Evolutionary conservation across 2,888 invertebrate species (phyloP).

Genomic region (Sinotaia quadrata): DNA sequence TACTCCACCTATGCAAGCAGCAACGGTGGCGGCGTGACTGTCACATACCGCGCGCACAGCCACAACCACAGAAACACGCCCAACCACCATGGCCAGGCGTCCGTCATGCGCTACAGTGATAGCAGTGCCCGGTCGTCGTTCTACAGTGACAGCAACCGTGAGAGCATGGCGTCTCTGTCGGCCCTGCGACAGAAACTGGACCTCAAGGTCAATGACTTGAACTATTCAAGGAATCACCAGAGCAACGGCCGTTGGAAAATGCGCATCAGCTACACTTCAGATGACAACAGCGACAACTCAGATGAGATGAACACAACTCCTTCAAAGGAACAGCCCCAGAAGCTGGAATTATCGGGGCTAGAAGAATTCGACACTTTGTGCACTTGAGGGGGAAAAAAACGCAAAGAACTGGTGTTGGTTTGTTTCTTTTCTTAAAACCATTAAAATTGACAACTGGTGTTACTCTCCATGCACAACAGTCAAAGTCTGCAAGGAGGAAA

Average conservation of each 20-base stretch:
- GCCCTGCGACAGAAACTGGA: constrained; percentile 37
- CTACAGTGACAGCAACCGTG: constrained; percentile 35
- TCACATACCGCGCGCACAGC: constrained; percentile 17
- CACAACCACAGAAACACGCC: constrained; percentile 19
- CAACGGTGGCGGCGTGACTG: constrained; percentile 20
- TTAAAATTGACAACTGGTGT: no score
- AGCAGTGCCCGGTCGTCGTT: constrained; percentile 31
- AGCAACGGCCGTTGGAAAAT: constrained; percentile 40
- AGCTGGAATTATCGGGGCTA: constrained; percentile 7
- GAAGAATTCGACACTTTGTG: constrained; percentile 24
- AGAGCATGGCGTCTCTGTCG: constrained; percentile 26
- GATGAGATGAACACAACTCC: constrained; percentile 42
- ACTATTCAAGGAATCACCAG: constrained; percentile 1
- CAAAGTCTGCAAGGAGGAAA: no score
- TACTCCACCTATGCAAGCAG: constrained; percentile 52
- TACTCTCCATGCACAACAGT: no score
- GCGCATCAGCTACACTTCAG: constrained; percentile 44
- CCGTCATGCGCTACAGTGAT: constrained; percentile 20
- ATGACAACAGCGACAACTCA: constrained; percentile 50
- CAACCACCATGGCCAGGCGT: neutral
- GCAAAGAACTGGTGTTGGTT: no score
- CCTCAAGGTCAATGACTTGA: constrained; percentile 39
- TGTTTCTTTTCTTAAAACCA: no score
- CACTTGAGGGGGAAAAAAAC: no score
- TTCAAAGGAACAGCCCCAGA: constrained; percentile 20